These are phyloP conservation scores for Phortica variegata DNA, from an alignment of 1,140 invertebrate species.

Conservation along the genomic window DNA sequence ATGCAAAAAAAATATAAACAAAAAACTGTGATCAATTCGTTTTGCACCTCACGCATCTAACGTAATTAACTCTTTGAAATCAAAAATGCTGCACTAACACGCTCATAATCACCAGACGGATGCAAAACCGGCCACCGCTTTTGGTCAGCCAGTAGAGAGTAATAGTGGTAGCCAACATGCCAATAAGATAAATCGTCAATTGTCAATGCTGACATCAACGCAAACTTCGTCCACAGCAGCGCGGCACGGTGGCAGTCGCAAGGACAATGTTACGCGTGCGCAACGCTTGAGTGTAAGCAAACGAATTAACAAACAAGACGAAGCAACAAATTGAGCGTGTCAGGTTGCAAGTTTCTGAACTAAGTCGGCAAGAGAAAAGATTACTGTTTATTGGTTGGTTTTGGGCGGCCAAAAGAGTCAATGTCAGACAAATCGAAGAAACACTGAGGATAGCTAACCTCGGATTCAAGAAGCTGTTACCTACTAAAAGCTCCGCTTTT, in stretches of 20 bases:
- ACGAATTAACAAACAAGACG: too few species aligned
- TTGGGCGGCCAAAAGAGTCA: too few species aligned
- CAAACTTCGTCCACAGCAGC: conserved; percentile 16
- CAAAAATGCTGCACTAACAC: conserved; percentile 16
- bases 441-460: too few species aligned
- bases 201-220: conserved; percentile 39
- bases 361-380: too few species aligned
- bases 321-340: too few species aligned
- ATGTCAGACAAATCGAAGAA: too few species aligned
- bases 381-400: too few species aligned
- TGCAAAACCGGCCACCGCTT: conserved; percentile 40
- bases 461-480: too few species aligned
- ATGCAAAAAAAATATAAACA: too few species aligned
- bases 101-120: conserved; percentile 31
- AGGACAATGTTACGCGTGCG: conserved; percentile 32
- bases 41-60: conserved; percentile 8
- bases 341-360: too few species aligned
- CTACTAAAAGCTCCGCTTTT: too few species aligned
- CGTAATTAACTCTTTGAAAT: background rate
- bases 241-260: conserved; percentile 16
- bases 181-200: conserved; percentile 48
- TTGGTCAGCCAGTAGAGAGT: conserved; percentile 51
- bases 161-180: conserved; percentile 40
- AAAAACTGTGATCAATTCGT: too few species aligned
- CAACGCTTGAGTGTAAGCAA: conserved; percentile 54